Conservation (phyloP, 2,113 vertebrate species). For the Nipponia nippon region DNA sequence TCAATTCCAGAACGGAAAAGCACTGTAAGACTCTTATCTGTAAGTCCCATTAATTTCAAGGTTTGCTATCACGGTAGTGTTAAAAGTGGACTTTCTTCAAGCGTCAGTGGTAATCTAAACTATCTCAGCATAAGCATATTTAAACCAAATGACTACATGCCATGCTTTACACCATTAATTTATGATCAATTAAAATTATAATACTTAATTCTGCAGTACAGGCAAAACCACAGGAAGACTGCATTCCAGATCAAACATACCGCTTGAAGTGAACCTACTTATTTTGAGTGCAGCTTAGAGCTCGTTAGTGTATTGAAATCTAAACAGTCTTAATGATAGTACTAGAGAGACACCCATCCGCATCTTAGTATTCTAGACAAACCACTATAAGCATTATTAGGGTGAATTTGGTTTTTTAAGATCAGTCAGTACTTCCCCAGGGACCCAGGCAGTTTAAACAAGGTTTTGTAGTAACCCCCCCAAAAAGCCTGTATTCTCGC, state of each 20-base stretch:
- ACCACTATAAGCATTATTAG: not conserved
- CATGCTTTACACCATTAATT: not conserved
- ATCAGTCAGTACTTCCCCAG: not conserved
- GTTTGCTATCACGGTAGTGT: not conserved
- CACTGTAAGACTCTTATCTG: not conserved
- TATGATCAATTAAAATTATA: not conserved
- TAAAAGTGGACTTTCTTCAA: not conserved
- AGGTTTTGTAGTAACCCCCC: not conserved
- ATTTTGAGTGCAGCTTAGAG: not conserved
- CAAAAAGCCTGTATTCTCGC: not conserved
- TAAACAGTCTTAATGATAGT: not conserved
- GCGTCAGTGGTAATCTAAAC: not conserved
- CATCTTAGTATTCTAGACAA: not conserved
- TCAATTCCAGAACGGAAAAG: not conserved
- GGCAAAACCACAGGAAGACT: not conserved
- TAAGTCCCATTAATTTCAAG: not conserved
- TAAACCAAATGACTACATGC: not conserved
- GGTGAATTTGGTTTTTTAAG: not conserved
- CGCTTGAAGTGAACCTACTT: not conserved
- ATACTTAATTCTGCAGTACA: not conserved
- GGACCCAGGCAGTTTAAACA: not conserved
- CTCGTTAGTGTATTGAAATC: not conserved
- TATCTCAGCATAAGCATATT: not conserved
- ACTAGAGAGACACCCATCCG: not conserved
- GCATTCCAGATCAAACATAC: not conserved